A percentile compares a stretch with the other conserved stretches of the same genome.
phyloP scores from a whole-genome alignment of 2,797 vertebrate genomes.

The Amblyopsis hoosieri region DNA sequence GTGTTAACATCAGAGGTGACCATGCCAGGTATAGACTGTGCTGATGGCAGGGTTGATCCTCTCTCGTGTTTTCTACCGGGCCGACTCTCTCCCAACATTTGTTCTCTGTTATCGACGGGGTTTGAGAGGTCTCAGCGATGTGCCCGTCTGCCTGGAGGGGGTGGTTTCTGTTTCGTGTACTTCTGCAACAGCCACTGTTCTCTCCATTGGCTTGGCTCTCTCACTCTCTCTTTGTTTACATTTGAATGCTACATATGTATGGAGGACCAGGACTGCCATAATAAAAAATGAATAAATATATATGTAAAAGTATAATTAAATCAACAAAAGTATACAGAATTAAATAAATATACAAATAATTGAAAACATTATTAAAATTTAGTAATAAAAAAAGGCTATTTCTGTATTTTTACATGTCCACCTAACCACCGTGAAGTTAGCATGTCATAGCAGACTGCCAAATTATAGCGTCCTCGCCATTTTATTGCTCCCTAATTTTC shows the following conservation, averaged over 20 bases:
- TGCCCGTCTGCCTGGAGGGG: slow-evolving; percentile 3
- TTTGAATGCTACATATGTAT: slow-evolving; percentile 1
- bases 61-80: slow-evolving; percentile 22
- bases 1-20: slow-evolving; percentile 11
- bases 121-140: slow-evolving; percentile 23
- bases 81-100: slow-evolving; percentile 30
- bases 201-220: background rate
- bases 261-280: too few species aligned
- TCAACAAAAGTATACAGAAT: too few species aligned
- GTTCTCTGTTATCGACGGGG: slow-evolving; percentile 14
- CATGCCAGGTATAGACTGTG: slow-evolving; percentile 33
- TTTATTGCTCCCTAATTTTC: slow-evolving; percentile 42
- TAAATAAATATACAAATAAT: too few species aligned
- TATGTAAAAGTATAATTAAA: too few species aligned
- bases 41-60: slow-evolving; percentile 34
- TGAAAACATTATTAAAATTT: too few species aligned
- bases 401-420: slow-evolving; percentile 2
- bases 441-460: slow-evolving; percentile 20
- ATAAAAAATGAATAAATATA: too few species aligned
- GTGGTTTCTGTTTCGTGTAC: slow-evolving; percentile 7
- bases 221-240: background rate
- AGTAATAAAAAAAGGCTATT: too few species aligned
- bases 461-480: slow-evolving; percentile 33
- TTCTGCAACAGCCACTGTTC: background rate
- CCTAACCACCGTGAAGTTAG: slow-evolving; percentile 9